Conservation (phyloP, 2,888 invertebrate species). For the Drosophila neotestacea region DNA sequence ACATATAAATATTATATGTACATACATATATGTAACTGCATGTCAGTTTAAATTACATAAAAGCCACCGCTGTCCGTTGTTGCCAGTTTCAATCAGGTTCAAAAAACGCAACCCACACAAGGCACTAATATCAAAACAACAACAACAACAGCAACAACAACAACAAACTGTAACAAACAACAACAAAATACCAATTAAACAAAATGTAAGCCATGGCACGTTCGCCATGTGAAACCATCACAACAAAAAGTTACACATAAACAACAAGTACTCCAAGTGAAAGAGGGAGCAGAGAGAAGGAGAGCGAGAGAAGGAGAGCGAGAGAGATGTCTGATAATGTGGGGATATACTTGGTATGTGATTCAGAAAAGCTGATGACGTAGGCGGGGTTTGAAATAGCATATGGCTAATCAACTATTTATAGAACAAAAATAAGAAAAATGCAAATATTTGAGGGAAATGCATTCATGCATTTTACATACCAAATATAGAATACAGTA, state of each 20-base stretch:
- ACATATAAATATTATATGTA: neutral
- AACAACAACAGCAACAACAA: conserved; percentile 9
- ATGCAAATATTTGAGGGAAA: conserved; percentile 1
- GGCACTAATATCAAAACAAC: conserved; percentile 19
- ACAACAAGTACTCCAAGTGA: conserved; percentile 14
- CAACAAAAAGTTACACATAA: conserved; percentile 41
- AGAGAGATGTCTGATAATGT: conserved; percentile 10
- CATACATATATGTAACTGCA: conserved; percentile 27
- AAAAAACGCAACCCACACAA: conserved; percentile 42
- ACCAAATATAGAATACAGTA: conserved; percentile 2
- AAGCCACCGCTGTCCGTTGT: conserved; percentile 40
- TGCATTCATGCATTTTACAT: neutral
- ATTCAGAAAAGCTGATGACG: conserved; percentile 20
- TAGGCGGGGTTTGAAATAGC: conserved; percentile 9
- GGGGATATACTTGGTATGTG: conserved; percentile 29
- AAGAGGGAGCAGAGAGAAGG: conserved; percentile 3
- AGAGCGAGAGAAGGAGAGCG: conserved; percentile 7
- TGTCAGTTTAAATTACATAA: conserved; percentile 65
- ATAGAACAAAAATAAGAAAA: conserved; percentile 40
- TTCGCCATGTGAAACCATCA: conserved; percentile 46
- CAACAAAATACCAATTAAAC: conserved; percentile 52
- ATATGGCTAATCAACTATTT: conserved; percentile 51
- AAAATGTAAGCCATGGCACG: conserved; percentile 65
- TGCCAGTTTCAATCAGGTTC: conserved; percentile 60
- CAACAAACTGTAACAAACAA: conserved; percentile 9